A percentile compares a stretch with the other conserved stretches of the same genome.
Conservation (phyloP, 1,140 invertebrate species). For the Heterodera schachtii region DNA sequence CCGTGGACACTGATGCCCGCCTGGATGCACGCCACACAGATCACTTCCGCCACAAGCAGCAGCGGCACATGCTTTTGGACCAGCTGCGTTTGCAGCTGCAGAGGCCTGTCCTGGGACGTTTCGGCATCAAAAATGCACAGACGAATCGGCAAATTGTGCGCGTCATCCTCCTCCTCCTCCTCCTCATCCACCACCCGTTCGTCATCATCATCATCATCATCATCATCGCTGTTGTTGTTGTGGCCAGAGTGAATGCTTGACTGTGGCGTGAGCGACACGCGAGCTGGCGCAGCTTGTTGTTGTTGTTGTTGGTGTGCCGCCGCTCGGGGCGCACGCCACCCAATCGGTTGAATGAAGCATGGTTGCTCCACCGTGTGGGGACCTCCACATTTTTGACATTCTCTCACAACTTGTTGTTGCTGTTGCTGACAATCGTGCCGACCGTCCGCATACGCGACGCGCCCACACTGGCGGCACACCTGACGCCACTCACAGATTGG, state of each 20-base stretch:
- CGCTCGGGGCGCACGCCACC: too few species aligned
- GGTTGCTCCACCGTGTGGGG: neutral
- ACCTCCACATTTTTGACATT: neutral
- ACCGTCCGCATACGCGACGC: neutral
- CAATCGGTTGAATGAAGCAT: constrained; percentile 12
- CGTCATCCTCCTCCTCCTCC: constrained; percentile 19
- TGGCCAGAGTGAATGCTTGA: too few species aligned
- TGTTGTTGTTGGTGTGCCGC: too few species aligned
- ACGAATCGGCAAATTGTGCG: neutral
- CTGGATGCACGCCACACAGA: constrained; percentile 20
- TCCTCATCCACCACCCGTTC: constrained; percentile 2
- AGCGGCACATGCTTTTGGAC: constrained; percentile 20
- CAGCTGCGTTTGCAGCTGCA: neutral
- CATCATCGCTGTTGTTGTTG: neutral
- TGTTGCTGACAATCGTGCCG: neutral
- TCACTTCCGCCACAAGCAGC: constrained; percentile 6
- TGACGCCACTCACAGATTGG: constrained; percentile 4
- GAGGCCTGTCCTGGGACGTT: neutral
- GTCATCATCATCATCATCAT: constrained; percentile 15
- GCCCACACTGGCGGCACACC: neutral
- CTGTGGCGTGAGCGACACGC: too few species aligned
- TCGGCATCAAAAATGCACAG: constrained; percentile 25
- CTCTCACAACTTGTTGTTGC: neutral
- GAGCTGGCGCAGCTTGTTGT: too few species aligned
- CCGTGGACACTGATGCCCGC: constrained; percentile 15